Conservation (phyloP, 2,113 vertebrate genomes). For the Steatornis caripensis region DNA sequence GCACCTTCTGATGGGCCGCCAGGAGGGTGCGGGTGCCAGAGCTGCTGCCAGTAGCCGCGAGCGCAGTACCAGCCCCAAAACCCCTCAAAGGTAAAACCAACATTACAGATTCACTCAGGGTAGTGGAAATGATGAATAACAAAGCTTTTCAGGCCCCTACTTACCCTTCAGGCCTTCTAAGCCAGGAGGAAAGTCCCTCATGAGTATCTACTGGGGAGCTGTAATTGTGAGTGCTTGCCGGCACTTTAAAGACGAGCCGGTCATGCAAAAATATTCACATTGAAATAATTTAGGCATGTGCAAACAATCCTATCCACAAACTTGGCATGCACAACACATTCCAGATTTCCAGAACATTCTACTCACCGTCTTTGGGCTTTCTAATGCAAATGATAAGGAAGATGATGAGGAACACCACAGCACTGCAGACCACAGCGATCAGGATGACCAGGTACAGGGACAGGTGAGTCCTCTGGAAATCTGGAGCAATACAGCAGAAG, state of each 20-base stretch:
- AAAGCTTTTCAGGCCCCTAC: too few relatives aligned
- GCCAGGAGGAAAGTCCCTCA: too few relatives aligned
- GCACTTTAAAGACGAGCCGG: too few relatives aligned
- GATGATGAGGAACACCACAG: slow-evolving; percentile 9
- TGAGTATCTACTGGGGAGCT: too few relatives aligned
- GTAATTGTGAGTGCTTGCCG: too few relatives aligned
- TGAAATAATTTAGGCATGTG: too few relatives aligned
- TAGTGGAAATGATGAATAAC: too few relatives aligned
- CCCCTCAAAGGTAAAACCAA: not conserved
- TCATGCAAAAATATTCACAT: too few relatives aligned
- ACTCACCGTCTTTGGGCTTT: slow-evolving; percentile 25
- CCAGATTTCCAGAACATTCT: not conserved
- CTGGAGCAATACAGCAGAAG: not conserved
- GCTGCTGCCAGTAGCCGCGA: not conserved
- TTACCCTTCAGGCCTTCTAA: too few relatives aligned
- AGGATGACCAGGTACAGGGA: not conserved
- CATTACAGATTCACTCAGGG: too few relatives aligned
- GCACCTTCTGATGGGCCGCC: rapidly evolving
- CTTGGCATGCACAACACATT: not conserved
- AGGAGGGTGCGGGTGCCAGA: not conserved
- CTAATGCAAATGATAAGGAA: not conserved
- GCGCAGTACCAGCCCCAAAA: not conserved
- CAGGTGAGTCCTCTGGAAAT: not conserved
- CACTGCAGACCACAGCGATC: not conserved
- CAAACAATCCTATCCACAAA: too few relatives aligned